Evolutionary conservation across 2,113 vertebrate genomes (phyloP).

Genomic region (Ranitomeya imitator): DNA sequence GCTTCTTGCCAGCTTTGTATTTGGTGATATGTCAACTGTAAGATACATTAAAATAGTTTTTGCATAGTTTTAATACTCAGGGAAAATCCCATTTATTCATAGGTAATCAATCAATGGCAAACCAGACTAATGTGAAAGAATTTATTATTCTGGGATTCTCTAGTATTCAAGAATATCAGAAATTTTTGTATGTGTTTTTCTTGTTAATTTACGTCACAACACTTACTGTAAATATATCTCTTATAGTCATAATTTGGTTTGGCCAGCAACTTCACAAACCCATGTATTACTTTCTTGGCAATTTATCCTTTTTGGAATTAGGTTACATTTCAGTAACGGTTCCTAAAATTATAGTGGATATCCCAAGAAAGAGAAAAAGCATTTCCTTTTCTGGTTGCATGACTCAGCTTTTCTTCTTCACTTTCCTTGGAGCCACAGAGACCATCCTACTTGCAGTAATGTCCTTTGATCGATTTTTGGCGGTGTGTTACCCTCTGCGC

Average conservation of each 20-base stretch:
- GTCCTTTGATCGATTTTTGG: constrained; percentile 48
- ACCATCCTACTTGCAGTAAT: constrained; percentile 45
- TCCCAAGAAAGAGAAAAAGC: constrained; percentile 18
- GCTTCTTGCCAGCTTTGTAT: too few relatives aligned
- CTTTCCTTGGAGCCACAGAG: not conserved
- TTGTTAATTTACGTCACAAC: constrained; percentile 16
- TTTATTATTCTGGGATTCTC: constrained; percentile 43
- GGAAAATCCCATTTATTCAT: not conserved
- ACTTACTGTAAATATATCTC: constrained; percentile 52
- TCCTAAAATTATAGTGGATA: constrained; percentile 63
- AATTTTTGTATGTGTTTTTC: constrained; percentile 18
- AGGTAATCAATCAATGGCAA: constrained; percentile 15
- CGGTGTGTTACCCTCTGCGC: constrained; percentile 25
- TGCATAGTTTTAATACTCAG: not conserved
- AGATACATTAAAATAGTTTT: not conserved
- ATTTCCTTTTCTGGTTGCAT: constrained; percentile 30
- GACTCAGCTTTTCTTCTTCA: constrained; percentile 34
- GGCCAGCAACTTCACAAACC: constrained; percentile 64
- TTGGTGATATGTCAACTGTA: too few relatives aligned
- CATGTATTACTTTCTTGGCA: constrained; percentile 68
- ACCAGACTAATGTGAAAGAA: constrained; percentile 27
- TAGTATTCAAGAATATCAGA: not conserved
- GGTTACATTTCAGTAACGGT: constrained; percentile 67
- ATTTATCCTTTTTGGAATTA: constrained; percentile 67
- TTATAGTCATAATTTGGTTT: constrained; percentile 61